Conservation (phyloP, 2,888 invertebrate species). For the Megamerina dolium region DNA sequence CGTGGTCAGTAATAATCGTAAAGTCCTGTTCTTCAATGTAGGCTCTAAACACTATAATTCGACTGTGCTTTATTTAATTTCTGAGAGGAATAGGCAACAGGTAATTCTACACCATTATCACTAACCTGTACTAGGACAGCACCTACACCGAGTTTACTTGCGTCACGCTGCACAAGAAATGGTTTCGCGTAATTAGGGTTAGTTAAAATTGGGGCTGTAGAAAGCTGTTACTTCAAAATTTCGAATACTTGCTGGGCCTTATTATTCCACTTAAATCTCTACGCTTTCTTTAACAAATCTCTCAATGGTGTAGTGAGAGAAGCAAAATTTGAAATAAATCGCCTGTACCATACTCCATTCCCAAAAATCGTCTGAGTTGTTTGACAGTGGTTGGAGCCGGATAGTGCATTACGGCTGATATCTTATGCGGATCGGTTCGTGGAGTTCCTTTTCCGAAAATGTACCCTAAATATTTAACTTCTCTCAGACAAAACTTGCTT, state of each 20-base stretch:
- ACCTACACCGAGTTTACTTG: constrained; percentile 12
- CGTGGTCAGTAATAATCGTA: constrained; percentile 5
- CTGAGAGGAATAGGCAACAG: constrained; percentile 12
- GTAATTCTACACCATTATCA: constrained; percentile 4
- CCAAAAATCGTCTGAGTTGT: no score
- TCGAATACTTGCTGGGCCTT: no score
- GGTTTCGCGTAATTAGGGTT: constrained; percentile 9
- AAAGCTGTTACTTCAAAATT: constrained; percentile 8
- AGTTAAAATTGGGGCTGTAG: constrained; percentile 5
- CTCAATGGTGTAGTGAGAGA: background rate
- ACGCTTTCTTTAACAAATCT: no score
- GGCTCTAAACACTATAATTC: constrained; percentile 12
- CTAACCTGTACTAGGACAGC: constrained; percentile 11
- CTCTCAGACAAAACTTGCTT: constrained; percentile 1
- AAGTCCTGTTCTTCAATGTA: constrained; percentile 10
- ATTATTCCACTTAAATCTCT: no score
- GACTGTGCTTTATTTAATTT: constrained; percentile 13
- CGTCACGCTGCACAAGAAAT: constrained; percentile 16
- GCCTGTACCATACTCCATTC: constrained; percentile 1
- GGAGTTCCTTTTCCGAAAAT: constrained; percentile 4
- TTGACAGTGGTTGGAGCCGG: constrained; percentile 5
- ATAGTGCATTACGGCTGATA: constrained; percentile 4
- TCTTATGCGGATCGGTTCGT: constrained; percentile 7
- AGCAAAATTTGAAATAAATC: background rate
- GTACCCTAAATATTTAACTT: constrained; percentile 7